Conservation (phyloP, 2,888 invertebrate genomes). For the Crocallis elinguaria region DNA sequence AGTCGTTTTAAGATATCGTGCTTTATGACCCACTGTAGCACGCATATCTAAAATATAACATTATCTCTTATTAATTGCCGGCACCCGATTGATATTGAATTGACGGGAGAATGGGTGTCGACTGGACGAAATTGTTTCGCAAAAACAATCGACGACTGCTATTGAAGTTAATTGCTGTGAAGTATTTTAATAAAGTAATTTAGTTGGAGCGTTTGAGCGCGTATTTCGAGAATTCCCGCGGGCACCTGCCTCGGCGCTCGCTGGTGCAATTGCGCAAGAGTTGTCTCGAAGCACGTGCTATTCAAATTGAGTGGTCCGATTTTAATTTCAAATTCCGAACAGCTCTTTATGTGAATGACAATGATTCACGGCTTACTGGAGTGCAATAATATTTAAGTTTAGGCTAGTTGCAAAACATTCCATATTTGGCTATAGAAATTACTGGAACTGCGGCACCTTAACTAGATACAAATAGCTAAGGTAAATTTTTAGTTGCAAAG, state of each 20-base stretch:
- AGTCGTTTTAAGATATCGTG: slow-evolving; percentile 14
- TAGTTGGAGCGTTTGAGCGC: slow-evolving; percentile 35
- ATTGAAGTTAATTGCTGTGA: slow-evolving; percentile 33
- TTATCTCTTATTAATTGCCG: slow-evolving; percentile 37
- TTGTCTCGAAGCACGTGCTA: slow-evolving; percentile 50
- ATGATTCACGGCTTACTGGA: slow-evolving; percentile 53
- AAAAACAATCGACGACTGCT: slow-evolving; percentile 43
- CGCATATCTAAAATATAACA: slow-evolving; percentile 9
- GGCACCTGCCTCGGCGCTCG: slow-evolving; percentile 51
- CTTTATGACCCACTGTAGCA: neutral
- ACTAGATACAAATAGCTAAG: no score
- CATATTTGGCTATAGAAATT: neutral
- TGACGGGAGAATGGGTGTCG: slow-evolving; percentile 24
- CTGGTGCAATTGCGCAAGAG: slow-evolving; percentile 24
- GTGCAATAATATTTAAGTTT: neutral
- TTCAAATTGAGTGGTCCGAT: slow-evolving; percentile 47
- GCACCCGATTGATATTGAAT: slow-evolving; percentile 46
- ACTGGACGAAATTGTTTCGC: slow-evolving; percentile 40
- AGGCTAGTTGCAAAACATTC: neutral
- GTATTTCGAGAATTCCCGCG: slow-evolving; percentile 53
- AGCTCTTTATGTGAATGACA: slow-evolving; percentile 42
- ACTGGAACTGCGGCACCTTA: neutral
- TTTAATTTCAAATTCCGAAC: slow-evolving; percentile 53
- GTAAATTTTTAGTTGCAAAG: no score
- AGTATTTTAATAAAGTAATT: slow-evolving; percentile 39